Evolutionary conservation across 2,797 vertebrate species (phyloP), one percentile per base, ranked within the genome.

Genomic region (Molothrus aeneus): DNA sequence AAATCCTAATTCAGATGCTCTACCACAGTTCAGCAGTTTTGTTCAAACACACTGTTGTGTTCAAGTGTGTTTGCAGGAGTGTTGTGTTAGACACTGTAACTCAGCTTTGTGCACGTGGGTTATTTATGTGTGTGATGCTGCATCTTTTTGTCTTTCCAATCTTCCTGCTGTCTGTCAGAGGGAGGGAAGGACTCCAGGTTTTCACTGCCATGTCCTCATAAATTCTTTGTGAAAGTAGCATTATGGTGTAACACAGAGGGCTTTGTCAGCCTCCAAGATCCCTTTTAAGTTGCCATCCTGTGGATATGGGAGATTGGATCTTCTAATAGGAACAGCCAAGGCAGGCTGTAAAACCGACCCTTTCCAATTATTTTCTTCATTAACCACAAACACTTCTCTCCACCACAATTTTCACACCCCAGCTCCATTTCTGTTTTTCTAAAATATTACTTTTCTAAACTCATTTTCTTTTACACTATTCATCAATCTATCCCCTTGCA

Each of bases 331-430:
- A 90, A 4, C 19, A 79, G 74, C 48, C 45, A 68, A 80, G 19
- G 22, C 54, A 86, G 43, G 17, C 77, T 50, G 36, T 92, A 86
- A 94, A 92, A 77, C 21, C 63, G 34, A 28, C 16, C 8, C n/a
- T 64, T 81, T 81, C 60, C 64, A 81, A 73, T 90, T 71, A 71
- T 68, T 91, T 87, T 90, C 74, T 81, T 88, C 80, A 84, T 89
- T 94, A 81, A 86, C 71, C 56, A 32, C 66, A 64, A 63, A 73
- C n/a, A 36, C 31, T 85, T 64, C 7, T 77, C 38, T 87, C 74
- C 38, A 38, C 17, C 19, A 26, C 36, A 36, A 0, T 75, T 21
- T 90, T 95, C 63, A 86, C 74, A 64, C 13, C 17, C 13, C 12
- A 32, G 36, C 28, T 70, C 31, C 5, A 17, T 34, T 84, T 79